phyloP scores from a whole-genome alignment of 2,113 vertebrate genomes.

The Gymnocephalus cernua region DNA sequence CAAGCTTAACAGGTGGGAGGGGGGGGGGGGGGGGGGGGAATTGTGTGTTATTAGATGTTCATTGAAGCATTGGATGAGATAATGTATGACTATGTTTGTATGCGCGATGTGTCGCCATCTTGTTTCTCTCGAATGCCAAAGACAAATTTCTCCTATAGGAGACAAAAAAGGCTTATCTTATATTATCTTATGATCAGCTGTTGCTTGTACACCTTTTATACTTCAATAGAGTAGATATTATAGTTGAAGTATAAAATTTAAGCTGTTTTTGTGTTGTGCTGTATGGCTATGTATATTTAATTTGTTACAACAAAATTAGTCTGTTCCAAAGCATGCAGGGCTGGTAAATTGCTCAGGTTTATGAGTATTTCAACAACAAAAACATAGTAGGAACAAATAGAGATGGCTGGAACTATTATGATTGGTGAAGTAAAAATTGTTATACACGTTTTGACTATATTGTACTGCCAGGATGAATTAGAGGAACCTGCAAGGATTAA shows the following conservation, averaged over 20 bases:
- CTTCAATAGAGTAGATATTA: background rate
- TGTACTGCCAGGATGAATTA: background rate
- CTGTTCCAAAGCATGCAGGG: background rate
- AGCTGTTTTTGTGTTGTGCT: background rate
- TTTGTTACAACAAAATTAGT: background rate
- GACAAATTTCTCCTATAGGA: no score
- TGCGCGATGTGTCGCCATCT: no score
- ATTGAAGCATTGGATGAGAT: no score
- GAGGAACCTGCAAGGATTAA: background rate
- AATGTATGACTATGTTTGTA: no score
- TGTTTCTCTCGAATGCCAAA: no score
- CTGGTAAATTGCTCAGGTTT: background rate
- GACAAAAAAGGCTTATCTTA: no score
- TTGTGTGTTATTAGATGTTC: no score
- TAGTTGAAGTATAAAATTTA: background rate
- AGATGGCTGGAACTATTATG: background rate
- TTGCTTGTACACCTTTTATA: background rate
- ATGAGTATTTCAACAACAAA: background rate
- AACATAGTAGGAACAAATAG: background rate
- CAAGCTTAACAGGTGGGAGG: no score
- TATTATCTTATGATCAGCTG: no score
- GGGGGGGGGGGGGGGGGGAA: no score
- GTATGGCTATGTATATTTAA: background rate
- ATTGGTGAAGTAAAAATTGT: background rate
- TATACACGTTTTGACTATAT: background rate